phyloP scores from a whole-genome alignment of 2,888 invertebrate genomes.

The Chymomyza caudatula region DNA sequence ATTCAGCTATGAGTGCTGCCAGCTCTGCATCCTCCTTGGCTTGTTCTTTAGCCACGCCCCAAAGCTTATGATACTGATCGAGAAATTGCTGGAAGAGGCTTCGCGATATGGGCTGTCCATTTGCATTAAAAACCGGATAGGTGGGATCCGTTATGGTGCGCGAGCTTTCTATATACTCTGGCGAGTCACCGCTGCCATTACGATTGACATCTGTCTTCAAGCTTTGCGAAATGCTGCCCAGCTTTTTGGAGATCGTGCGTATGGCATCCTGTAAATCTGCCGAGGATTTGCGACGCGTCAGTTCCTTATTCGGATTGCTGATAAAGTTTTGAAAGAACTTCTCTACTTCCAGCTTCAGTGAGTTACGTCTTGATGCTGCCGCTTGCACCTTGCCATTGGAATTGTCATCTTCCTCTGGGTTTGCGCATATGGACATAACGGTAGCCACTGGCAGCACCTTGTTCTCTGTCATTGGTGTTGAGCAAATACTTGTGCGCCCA shows the following conservation, averaged over 20 bases:
- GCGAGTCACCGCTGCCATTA: slow-evolving; percentile 52
- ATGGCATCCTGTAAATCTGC: slow-evolving; percentile 83
- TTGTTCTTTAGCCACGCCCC: slow-evolving; percentile 67
- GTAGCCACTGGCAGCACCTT: slow-evolving; percentile 87
- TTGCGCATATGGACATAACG: slow-evolving; percentile 86
- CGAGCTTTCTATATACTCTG: slow-evolving; percentile 73
- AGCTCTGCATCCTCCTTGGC: slow-evolving; percentile 67
- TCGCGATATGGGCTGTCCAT: slow-evolving; percentile 86
- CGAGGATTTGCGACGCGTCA: slow-evolving; percentile 80
- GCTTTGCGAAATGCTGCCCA: slow-evolving; percentile 80
- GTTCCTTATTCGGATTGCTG: slow-evolving; percentile 70
- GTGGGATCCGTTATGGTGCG: slow-evolving; percentile 88
- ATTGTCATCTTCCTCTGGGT: slow-evolving; percentile 79
- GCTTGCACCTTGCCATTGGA: slow-evolving; percentile 47
- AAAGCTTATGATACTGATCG: slow-evolving; percentile 82
- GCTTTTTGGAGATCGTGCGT: slow-evolving; percentile 80
- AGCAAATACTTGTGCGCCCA: slow-evolving; percentile 86
- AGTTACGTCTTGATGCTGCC: slow-evolving; percentile 49
- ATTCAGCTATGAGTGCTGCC: slow-evolving; percentile 66
- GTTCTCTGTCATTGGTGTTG: slow-evolving; percentile 88
- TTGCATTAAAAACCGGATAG: slow-evolving; percentile 86
- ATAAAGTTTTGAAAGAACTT: slow-evolving; percentile 76
- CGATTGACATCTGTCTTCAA: slow-evolving; percentile 76
- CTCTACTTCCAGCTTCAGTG: slow-evolving; percentile 75
- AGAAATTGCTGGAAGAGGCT: slow-evolving; percentile 84